phyloP scores from a whole-genome alignment of 2,888 invertebrate species.

The Drosophila paranaensis region DNA sequence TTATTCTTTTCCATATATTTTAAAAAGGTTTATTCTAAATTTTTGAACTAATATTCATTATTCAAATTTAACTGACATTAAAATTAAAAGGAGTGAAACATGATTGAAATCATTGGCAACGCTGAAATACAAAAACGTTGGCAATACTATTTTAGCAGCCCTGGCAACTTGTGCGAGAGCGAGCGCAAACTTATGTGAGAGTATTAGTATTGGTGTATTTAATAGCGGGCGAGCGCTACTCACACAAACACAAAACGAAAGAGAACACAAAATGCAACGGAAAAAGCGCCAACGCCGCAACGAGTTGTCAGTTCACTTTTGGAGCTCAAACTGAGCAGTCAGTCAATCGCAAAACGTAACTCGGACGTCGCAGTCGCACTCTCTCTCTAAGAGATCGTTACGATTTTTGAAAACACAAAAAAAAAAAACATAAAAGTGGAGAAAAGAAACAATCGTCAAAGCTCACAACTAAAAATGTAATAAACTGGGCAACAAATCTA shows the following conservation, averaged over 20 bases:
- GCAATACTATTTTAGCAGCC: constrained; percentile 32
- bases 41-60: too few relatives aligned
- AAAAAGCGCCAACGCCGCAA: constrained; percentile 64
- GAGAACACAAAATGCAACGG: constrained; percentile 59
- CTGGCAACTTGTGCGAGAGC: constrained; percentile 1
- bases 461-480: constrained; percentile 50
- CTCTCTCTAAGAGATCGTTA: constrained; percentile 43
- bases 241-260: constrained; percentile 37
- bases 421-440: background rate
- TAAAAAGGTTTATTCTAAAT: background rate
- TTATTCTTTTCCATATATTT: background rate
- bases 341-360: constrained; percentile 22
- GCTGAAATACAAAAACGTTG: constrained; percentile 15
- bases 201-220: constrained; percentile 31
- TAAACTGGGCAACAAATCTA: constrained; percentile 29
- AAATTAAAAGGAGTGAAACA: background rate
- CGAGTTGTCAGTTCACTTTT: constrained; percentile 54
- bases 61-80: constrained; percentile 27
- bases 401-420: constrained; percentile 54
- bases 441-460: constrained; percentile 20
- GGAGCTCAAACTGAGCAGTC: constrained; percentile 57
- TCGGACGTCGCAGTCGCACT: constrained; percentile 4
- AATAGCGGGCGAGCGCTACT: constrained; percentile 13
- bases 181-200: background rate
- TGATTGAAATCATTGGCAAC: constrained; percentile 24